A percentile compares a stretch with the other conserved stretches of the same genome.
These are phyloP conservation scores for Drosophila nigrodunni DNA, from an alignment of 1,140 invertebrate species.

Conservation along the genomic window DNA sequence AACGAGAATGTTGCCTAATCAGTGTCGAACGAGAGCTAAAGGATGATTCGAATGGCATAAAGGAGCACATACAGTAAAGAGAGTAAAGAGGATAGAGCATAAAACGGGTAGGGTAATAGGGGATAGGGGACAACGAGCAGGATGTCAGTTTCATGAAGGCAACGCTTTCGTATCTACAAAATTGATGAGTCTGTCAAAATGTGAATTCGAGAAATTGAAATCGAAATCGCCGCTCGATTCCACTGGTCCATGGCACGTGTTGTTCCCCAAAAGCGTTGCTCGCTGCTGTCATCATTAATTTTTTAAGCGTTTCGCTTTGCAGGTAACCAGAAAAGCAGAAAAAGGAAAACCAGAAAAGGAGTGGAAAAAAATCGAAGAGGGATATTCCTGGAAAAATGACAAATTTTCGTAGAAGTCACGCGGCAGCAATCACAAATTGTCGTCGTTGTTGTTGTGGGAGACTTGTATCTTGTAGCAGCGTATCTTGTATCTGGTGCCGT, in stretches of 20 bases:
- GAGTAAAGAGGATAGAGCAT: neutral
- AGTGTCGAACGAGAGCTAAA: constrained; percentile 21
- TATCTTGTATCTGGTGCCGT: constrained; percentile 9
- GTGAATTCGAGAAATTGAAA: constrained; percentile 69
- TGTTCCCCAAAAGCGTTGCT: constrained; percentile 31
- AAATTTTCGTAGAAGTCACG: constrained; percentile 81
- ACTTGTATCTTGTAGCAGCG: neutral
- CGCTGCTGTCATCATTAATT: constrained; percentile 77
- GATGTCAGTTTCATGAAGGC: neutral
- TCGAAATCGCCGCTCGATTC: constrained; percentile 6
- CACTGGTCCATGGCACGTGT: constrained; percentile 60
- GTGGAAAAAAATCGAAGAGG: constrained; percentile 5
- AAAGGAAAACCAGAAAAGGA: constrained; percentile 12
- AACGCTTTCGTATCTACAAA: constrained; percentile 74
- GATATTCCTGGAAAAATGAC: constrained; percentile 70
- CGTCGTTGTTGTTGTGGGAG: neutral
- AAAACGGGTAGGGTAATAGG: neutral
- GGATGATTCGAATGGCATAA: neutral
- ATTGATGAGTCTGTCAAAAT: constrained; percentile 84
- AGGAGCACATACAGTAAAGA: neutral
- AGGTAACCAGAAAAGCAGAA: constrained; percentile 42
- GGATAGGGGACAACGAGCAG: neutral
- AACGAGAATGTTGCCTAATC: constrained; percentile 52
- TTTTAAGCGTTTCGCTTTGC: constrained; percentile 67
- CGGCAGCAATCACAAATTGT: constrained; percentile 25